Conservation (phyloP, 1,140 invertebrate genomes). For the Zelostemma sp. region DNA sequence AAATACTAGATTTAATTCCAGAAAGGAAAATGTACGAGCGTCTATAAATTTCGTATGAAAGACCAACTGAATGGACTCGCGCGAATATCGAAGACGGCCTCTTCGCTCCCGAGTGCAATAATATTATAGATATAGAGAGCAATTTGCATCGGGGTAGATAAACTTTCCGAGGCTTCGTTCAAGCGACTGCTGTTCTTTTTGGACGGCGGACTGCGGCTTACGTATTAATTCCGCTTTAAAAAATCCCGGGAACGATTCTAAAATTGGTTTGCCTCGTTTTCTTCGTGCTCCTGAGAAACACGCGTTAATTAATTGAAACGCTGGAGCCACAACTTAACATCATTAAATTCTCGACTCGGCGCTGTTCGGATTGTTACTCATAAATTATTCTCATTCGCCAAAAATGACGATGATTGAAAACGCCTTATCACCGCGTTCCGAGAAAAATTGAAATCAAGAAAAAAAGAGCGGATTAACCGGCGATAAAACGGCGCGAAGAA, state of each 20-base stretch:
- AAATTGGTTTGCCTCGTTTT: slow-evolving; percentile 10
- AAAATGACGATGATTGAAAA: neutral
- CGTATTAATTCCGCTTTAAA: slow-evolving; percentile 10
- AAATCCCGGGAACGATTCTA: neutral
- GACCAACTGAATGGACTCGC: slow-evolving; percentile 5
- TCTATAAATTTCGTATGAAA: neutral
- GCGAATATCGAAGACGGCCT: slow-evolving; percentile 14
- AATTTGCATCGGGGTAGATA: slow-evolving; percentile 18
- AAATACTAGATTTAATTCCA: too few relatives aligned
- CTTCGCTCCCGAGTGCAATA: slow-evolving; percentile 16
- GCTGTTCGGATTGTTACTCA: neutral
- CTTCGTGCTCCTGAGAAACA: slow-evolving; percentile 4
- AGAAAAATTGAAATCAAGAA: too few relatives aligned
- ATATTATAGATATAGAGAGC: slow-evolving; percentile 13
- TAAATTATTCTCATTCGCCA: neutral
- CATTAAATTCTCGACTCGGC: neutral
- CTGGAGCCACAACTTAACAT: neutral
- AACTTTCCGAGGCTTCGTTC: slow-evolving; percentile 8
- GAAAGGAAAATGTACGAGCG: neutral
- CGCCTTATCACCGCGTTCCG: neutral
- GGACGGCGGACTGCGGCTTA: slow-evolving; percentile 9
- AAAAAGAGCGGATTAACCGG: neutral
- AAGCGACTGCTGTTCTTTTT: slow-evolving; percentile 8
- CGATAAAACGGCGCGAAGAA: too few relatives aligned
- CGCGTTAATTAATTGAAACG: slow-evolving; percentile 19